Evolutionary conservation across 2,113 vertebrate genomes (phyloP).

Genomic region (Colossoma macropomum): DNA sequence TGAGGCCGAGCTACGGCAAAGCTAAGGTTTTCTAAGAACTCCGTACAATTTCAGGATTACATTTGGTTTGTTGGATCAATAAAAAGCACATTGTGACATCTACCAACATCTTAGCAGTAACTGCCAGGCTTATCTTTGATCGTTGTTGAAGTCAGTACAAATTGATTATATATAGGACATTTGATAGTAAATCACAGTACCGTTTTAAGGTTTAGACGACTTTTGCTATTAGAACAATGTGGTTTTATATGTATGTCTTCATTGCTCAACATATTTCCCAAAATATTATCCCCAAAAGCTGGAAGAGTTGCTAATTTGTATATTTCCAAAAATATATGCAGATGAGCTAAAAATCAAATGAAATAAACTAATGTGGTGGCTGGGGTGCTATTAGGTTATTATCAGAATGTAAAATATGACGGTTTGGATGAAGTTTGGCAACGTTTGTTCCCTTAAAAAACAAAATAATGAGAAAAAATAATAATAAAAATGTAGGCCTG

Average conservation of each 20-base stretch:
- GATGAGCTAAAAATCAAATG: no score
- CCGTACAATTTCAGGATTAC: background rate
- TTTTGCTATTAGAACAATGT: no score
- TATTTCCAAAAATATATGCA: no score
- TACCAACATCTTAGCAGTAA: background rate
- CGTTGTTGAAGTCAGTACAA: background rate
- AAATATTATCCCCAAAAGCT: no score
- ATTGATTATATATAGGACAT: background rate
- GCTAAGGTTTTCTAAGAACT: background rate
- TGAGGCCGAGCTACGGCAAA: conserved; percentile 1
- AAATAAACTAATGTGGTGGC: no score
- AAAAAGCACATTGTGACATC: conserved; percentile 30
- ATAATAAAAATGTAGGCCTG: background rate
- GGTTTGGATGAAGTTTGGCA: no score
- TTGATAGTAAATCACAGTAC: background rate
- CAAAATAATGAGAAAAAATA: background rate
- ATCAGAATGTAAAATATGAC: background rate
- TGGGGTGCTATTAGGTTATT: background rate
- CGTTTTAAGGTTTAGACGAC: no score
- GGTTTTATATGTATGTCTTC: no score
- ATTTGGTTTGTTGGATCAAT: conserved; percentile 7
- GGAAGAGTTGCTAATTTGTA: no score
- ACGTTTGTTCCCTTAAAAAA: background rate
- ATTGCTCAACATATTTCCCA: no score
- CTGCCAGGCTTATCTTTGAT: background rate